These are phyloP conservation scores for Neogale vison DNA, from an alignment of 2,113 vertebrate species.

Conservation along the genomic window DNA sequence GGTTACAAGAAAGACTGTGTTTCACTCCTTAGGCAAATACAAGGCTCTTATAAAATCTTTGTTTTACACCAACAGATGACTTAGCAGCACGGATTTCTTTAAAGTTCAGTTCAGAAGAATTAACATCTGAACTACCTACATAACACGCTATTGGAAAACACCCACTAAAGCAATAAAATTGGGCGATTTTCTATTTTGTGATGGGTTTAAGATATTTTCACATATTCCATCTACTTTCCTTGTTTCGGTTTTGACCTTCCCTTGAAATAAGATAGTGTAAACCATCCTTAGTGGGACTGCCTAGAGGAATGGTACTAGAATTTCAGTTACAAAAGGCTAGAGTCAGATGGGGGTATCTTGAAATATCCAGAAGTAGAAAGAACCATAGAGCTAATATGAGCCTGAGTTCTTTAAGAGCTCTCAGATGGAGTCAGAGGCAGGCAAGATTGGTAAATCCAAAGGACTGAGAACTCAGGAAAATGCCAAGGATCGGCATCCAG, in stretches of 20 bases:
- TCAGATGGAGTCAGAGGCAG: not conserved
- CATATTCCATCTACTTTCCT: not conserved
- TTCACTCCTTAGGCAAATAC: conserved; percentile 1
- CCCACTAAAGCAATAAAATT: not conserved
- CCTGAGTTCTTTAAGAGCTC: not conserved
- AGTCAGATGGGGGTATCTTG: not conserved
- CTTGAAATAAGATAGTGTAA: not conserved
- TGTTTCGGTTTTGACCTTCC: conserved; percentile 28
- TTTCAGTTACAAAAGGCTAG: not conserved
- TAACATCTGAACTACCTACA: not conserved
- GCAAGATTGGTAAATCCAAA: not conserved
- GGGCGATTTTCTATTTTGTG: not conserved
- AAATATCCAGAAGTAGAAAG: not conserved
- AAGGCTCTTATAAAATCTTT: not conserved
- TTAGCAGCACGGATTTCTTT: conserved; percentile 14
- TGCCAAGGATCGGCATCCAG: not conserved
- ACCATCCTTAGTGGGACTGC: not conserved
- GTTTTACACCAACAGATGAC: not conserved
- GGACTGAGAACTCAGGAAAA: conserved; percentile 3
- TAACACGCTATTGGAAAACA: not conserved
- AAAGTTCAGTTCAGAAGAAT: not conserved
- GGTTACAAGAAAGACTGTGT: not conserved
- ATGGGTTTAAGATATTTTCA: not conserved
- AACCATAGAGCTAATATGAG: not conserved
- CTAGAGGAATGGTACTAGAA: not conserved